Base-by-base conservation (phyloP, 1,140 invertebrate genomes). In the Pseudobourletiella spinata region DNA sequence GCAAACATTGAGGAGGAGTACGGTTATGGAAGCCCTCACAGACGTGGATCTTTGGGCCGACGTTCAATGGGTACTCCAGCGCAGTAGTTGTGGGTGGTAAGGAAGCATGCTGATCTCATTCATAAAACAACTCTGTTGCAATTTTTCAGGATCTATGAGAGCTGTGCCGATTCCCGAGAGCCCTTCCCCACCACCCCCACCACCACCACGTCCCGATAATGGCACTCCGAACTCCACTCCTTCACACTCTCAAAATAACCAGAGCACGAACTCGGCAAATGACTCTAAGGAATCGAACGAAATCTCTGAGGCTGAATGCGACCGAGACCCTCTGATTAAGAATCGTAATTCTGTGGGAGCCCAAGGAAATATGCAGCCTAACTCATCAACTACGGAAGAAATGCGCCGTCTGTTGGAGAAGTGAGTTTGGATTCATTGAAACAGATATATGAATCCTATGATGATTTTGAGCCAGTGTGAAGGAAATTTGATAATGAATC, bases 341-440 rank as follows among this genome's bases (percentile, higher is more conserved):
- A 69, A 54, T 60, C 66, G 69, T 2, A 66, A 67, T 46, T 68
- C 64, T 24, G 59, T 64, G 56, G 59, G 64, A 39, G 62, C 59
- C 11, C 28, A 28, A 8, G 48, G 42, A 16, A 61, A 30, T 46
- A 29, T 54, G 22, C 58, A 59, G 84, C 86, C 85, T 79, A 86
- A 89, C 84, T 85, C 87, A 58, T 58, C 29, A 18, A 14, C 58
- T 80, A 89, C 86, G 79, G 89, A 91, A 81, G 89, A 91, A 83
- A 91, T 91, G 87, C 84, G 89, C 80, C 91, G 91, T 85, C 86
- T 93, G 78, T 89, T 93, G 80, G 89, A 93, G 84, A 91, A 88
- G 89, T 92, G 83, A 89, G 81, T 64, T 25, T n/a, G n/a, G n/a
- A n/a, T n/a, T 4, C 4, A 11, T 46, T 8, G 6, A 46, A 20